Base-by-base conservation (phyloP, 1,140 invertebrate species). In the Anoplolepis gracilipes region DNA sequence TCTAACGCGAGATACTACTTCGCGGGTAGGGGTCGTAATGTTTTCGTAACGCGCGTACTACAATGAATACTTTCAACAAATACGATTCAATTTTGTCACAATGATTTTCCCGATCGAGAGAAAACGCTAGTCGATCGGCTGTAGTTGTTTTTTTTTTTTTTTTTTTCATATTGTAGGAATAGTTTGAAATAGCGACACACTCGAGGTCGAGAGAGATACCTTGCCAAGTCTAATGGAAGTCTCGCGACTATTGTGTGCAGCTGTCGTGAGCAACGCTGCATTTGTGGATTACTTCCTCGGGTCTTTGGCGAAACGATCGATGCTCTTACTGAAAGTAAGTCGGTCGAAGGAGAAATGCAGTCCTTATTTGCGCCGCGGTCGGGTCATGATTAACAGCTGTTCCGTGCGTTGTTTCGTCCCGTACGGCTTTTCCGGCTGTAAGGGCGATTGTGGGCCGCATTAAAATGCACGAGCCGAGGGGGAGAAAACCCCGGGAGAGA, bases 361-460 rank as follows among this genome's bases (percentile, higher is more conserved):
- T 81, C 57, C 81, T 89, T 78, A 85, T 90, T 86, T 90, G 70
- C 28, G 22, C 85, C 67, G 62, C n/a, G 85, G 81, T 88, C 36
- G 64, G 73, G 61, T 46, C 67, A 84, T 90, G 91, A 90, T 91
- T 90, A 91, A 90, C 85, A 91, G 82, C 61, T 70, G 49, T 72
- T 79, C 16, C 78, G 61, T 30, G 81, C 70, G 78, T 77, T 86
- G 78, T 86, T 89, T 85, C 84, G 84, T 64, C 62, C 84, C 55
- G 86, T n/a, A n/a, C 77, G 53, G 88, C 79, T 87, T 90, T 84
- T 49, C 46, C 82, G 72, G 76, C 84, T 78, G 82, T 62, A 49
- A 75, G 53, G 64, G 65, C 61, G 55, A 49, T 1, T 2, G 33
- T n/a, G 46, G 46, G 86, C 84, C 86, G 72, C 90, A 90, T 90